Percentiles rank a stretch among this genome's conserved stretches.
These are phyloP conservation scores for Meloe dianella DNA, from an alignment of 2,888 invertebrate species.

Conservation along the genomic window DNA sequence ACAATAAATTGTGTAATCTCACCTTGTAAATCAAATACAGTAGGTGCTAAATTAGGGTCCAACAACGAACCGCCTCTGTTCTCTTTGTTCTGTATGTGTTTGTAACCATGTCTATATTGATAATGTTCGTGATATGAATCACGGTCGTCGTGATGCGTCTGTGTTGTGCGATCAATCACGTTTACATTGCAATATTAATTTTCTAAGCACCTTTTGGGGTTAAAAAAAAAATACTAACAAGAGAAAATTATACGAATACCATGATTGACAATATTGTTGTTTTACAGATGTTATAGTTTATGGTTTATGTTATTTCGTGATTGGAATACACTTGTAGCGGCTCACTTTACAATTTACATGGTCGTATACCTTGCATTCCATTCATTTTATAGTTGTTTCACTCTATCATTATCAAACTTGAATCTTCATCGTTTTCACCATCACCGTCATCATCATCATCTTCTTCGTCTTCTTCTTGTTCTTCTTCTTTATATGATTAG, in stretches of 20 bases:
- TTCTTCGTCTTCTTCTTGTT: neutral
- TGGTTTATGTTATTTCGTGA: conserved; percentile 12
- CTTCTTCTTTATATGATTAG: conserved; percentile 18
- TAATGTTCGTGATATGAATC: conserved; percentile 9
- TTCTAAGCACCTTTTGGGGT: neutral
- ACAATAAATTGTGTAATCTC: conserved; percentile 12
- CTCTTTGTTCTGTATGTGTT: neutral
- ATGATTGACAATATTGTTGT: conserved; percentile 10
- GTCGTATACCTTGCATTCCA: conserved; percentile 18
- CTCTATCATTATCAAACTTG: neutral
- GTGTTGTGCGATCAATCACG: conserved; percentile 13
- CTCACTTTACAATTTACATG: conserved; percentile 19
- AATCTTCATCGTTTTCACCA: neutral
- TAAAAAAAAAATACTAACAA: neutral
- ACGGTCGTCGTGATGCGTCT: conserved; percentile 10
- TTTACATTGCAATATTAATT: conserved; percentile 1
- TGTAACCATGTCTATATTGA: conserved; percentile 9
- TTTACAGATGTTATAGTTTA: conserved; percentile 10
- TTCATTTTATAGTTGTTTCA: conserved; percentile 1
- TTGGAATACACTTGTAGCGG: conserved; percentile 14
- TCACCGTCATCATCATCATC: neutral
- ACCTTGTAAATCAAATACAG: neutral
- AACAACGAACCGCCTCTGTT: neutral
- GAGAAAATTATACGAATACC: conserved; percentile 3
- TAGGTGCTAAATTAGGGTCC: neutral